Evolutionary conservation across 2,888 invertebrate genomes (phyloP).

Genomic region (Aphodius sticticus): DNA sequence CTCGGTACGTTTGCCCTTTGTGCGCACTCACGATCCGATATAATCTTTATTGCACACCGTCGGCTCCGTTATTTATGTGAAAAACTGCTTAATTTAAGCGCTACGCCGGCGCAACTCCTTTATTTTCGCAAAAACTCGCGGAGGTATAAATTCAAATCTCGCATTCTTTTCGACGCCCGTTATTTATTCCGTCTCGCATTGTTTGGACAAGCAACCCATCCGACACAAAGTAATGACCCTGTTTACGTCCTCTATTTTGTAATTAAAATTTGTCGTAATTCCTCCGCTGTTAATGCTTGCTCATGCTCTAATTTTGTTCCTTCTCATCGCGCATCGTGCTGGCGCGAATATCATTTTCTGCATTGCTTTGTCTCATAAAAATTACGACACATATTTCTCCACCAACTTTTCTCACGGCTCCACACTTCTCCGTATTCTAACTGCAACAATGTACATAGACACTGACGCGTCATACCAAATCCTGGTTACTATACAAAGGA

Average conservation of each 20-base stretch:
- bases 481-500: background rate
- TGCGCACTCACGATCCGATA: conserved; percentile 34
- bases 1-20: conserved; percentile 30
- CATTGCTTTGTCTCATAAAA: background rate
- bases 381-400: background rate
- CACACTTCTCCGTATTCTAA: background rate
- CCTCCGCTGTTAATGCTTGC: background rate
- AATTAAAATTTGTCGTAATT: background rate
- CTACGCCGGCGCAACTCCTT: conserved; percentile 11
- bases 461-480: background rate
- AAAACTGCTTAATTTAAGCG: conserved; percentile 34
- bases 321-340: background rate
- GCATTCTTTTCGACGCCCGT: background rate
- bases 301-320: background rate
- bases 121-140: conserved; percentile 29
- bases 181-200: background rate
- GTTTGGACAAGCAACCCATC: background rate
- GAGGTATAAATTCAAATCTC: background rate
- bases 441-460: background rate
- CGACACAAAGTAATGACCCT: background rate
- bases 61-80: conserved; percentile 33
- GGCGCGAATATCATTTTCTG: background rate
- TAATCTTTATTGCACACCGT: conserved; percentile 33
- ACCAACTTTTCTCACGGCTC: background rate
- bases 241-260: background rate